A percentile compares a stretch with the other conserved stretches of the same genome.
phyloP scores from a whole-genome alignment of 2,113 vertebrate species.

The Corapipo altera region DNA sequence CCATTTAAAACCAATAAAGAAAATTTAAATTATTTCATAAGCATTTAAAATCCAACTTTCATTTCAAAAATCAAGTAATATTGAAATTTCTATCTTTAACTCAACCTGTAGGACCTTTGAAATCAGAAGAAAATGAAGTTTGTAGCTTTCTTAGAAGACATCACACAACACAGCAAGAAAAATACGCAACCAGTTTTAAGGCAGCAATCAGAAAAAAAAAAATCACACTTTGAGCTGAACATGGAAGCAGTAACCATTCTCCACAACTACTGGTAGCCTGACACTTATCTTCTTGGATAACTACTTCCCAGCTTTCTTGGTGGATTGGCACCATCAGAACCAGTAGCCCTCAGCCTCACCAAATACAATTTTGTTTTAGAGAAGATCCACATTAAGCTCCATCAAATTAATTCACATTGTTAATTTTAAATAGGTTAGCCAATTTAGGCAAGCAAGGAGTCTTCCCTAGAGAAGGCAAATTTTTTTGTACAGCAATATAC shows the following conservation, averaged over 20 bases:
- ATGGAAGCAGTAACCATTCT: background rate
- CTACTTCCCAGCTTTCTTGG: background rate
- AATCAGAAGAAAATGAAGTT: background rate
- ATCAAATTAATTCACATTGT: background rate
- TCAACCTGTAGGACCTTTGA: background rate
- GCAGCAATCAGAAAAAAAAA: background rate
- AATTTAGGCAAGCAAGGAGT: background rate
- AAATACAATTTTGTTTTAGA: background rate
- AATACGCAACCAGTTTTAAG: background rate
- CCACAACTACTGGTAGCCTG: accelerated
- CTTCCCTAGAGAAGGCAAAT: background rate
- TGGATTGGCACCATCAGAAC: background rate
- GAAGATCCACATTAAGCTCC: background rate
- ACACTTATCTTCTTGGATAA: background rate
- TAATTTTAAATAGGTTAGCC: background rate
- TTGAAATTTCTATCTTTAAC: background rate
- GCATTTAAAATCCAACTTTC: background rate
- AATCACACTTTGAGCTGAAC: background rate
- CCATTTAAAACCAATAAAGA: background rate
- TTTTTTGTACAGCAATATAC: background rate
- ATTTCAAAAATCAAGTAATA: background rate
- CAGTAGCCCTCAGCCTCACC: background rate
- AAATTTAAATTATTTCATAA: background rate
- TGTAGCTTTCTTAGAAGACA: background rate
- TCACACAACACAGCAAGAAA: background rate